These are phyloP conservation scores for Catalaphyllia jardinei DNA, from an alignment of 64 coral and sea anemone species.

Conservation along the genomic window DNA sequence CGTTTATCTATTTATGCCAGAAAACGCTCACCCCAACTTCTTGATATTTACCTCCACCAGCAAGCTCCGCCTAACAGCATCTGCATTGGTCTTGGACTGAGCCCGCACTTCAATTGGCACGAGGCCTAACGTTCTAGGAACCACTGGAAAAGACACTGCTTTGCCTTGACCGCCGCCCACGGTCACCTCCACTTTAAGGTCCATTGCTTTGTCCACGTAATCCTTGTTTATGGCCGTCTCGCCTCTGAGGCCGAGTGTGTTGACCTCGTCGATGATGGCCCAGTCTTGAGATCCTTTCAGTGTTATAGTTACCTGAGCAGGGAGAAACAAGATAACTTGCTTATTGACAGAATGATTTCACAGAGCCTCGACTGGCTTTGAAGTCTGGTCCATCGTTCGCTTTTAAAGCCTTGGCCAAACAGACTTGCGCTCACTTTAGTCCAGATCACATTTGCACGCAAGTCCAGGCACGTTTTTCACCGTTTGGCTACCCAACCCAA, in stretches of 20 bases:
- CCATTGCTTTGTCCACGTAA: conserved; percentile 29
- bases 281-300: conserved; percentile 71
- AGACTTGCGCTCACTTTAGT: too few relatives aligned
- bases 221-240: background rate
- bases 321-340: background rate
- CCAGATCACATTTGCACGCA: too few relatives aligned
- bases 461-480: too few relatives aligned
- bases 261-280: conserved; percentile 49
- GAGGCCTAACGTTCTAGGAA: conserved; percentile 47
- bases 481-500: too few relatives aligned
- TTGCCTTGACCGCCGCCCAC: conserved; percentile 53
- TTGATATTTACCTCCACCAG: conserved; percentile 67
- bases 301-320: conserved; percentile 59
- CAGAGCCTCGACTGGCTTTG: too few relatives aligned
- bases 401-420: too few relatives aligned
- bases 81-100: conserved; percentile 49
- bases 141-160: conserved; percentile 64
- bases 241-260: conserved; percentile 23
- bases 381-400: too few relatives aligned
- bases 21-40: background rate
- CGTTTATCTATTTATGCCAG: too few relatives aligned
- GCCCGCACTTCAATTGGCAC: conserved; percentile 67
- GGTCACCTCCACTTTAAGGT: conserved; percentile 24
- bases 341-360: too few relatives aligned
- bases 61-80: conserved; percentile 65